Percentiles rank a stretch among this genome's conserved stretches.
Conservation (phyloP, 2,797 vertebrate genomes). For the Molossus molossus region DNA sequence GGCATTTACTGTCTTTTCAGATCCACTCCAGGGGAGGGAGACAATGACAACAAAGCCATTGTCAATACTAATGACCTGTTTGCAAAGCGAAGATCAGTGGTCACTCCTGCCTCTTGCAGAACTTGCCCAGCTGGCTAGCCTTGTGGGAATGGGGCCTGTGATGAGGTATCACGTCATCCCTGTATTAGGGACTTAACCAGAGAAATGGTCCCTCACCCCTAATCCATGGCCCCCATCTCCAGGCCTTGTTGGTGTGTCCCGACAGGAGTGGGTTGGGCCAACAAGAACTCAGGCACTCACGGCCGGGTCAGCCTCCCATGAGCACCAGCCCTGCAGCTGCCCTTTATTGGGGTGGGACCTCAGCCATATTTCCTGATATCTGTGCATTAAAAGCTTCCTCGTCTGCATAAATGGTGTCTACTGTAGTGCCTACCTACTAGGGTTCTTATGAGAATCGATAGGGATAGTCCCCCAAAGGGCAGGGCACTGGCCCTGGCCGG, state of each 20-base stretch:
- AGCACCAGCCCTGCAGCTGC: not conserved
- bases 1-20: not conserved
- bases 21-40: not conserved
- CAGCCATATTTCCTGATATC: not conserved
- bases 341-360: not conserved
- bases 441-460: not conserved
- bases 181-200: not conserved
- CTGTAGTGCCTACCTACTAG: not conserved
- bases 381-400: not conserved
- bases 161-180: not conserved
- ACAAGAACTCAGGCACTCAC: not conserved
- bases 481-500: not conserved
- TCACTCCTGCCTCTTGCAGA: not conserved
- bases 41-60: not conserved
- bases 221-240: not conserved
- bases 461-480: not conserved
- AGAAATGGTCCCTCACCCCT: not conserved
- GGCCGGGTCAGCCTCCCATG: not conserved
- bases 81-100: not conserved
- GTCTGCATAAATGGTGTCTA: not conserved
- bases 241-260: not conserved
- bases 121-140: not conserved
- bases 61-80: not conserved
- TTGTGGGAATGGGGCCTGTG: not conserved
- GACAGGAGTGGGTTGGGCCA: not conserved